Percentiles rank a stretch among this genome's conserved stretches.
phyloP scores from a whole-genome alignment of 2,888 invertebrate species.

The Lithodes maja region DNA sequence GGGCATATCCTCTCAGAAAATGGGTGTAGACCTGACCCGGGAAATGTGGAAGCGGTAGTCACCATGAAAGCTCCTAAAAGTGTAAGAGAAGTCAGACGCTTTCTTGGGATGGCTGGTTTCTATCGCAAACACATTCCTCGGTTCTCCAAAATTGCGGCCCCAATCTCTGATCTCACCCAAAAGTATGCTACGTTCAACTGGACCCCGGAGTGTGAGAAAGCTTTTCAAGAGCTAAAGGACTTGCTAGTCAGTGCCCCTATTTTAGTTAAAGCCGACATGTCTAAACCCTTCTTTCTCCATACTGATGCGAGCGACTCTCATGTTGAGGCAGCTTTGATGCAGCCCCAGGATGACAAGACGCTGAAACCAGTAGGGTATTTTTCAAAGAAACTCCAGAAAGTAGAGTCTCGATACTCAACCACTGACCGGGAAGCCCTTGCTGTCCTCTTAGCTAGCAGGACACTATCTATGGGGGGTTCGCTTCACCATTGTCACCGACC shows the following conservation, averaged over 20 bases:
- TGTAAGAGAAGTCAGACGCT: conserved; percentile 9
- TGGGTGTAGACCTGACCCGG: neutral
- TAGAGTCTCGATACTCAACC: neutral
- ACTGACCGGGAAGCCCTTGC: conserved; percentile 23
- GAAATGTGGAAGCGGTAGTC: neutral
- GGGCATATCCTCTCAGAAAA: neutral
- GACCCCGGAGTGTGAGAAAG: neutral
- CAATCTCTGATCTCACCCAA: neutral
- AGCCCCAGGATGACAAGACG: too few relatives aligned
- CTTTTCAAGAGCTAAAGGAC: conserved; percentile 1
- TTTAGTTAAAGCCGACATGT: neutral
- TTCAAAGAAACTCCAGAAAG: neutral
- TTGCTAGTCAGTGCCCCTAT: neutral
- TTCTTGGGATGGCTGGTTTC: neutral
- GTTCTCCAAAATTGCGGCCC: conserved; percentile 12
- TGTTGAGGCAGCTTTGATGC: neutral
- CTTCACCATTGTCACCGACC: conserved; percentile 7
- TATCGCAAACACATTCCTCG: neutral
- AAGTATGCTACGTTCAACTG: neutral
- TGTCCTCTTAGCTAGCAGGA: conserved; percentile 5
- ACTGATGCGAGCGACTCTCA: neutral
- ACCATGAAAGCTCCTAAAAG: neutral
- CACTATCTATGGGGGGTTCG: conserved; percentile 17
- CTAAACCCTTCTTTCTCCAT: neutral
- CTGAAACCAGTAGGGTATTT: too few relatives aligned